These are phyloP conservation scores for Protomyctophum bolini DNA, from an alignment of 2,113 vertebrate genomes.

Conservation along the genomic window DNA sequence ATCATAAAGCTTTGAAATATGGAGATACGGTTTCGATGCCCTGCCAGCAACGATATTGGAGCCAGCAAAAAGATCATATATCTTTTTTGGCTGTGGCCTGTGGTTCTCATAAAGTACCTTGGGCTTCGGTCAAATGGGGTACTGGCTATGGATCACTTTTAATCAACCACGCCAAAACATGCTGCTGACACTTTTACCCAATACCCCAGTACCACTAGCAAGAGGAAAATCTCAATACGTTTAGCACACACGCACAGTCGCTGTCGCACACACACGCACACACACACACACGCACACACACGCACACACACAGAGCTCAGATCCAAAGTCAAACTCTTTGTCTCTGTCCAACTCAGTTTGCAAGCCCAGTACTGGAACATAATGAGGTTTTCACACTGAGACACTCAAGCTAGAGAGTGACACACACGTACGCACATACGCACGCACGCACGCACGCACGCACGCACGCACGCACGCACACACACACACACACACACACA, in stretches of 20 bases:
- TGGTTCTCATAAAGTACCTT: too few relatives aligned
- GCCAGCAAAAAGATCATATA: too few relatives aligned
- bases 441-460: not conserved
- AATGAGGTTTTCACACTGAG: constrained; percentile 68
- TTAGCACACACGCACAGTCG: constrained; percentile 4
- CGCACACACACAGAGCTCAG: constrained; percentile 22
- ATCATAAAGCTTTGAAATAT: too few relatives aligned
- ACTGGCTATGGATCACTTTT: too few relatives aligned
- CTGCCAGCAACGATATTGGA: too few relatives aligned
- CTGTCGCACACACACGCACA: constrained; percentile 15
- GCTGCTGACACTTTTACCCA: too few relatives aligned
- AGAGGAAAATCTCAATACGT: too few relatives aligned
- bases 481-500: not conserved
- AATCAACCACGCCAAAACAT: too few relatives aligned
- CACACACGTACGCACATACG: not conserved
- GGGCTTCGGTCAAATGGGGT: constrained; percentile 21
- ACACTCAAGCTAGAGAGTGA: constrained; percentile 49
- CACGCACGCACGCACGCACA: not conserved
- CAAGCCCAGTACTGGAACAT: constrained; percentile 56
- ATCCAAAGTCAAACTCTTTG: constrained; percentile 32
- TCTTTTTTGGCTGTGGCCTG: too few relatives aligned
- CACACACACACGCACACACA: constrained; percentile 19
- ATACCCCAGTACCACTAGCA: too few relatives aligned
- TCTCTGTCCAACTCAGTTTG: constrained; percentile 64
- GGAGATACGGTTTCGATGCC: too few relatives aligned